phyloP scores from a whole-genome alignment of 1,140 invertebrate species.

The Megathymus violae region DNA sequence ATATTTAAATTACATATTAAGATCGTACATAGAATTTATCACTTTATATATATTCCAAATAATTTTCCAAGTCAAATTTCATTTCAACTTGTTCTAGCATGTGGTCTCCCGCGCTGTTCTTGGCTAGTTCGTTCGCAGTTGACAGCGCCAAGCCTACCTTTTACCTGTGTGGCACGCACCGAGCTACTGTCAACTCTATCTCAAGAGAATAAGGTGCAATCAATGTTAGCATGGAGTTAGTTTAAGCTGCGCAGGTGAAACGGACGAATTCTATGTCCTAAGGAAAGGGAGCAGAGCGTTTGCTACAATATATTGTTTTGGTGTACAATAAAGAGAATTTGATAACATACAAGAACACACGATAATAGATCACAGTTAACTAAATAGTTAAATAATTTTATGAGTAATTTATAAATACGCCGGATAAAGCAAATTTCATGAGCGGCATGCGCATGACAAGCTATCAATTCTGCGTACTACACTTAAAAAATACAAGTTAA shows the following conservation, averaged over 20 bases:
- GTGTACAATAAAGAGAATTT: too few species aligned
- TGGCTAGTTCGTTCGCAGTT: conserved; percentile 28
- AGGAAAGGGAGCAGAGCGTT: conserved; percentile 8
- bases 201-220: conserved; percentile 8
- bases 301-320: too few species aligned
- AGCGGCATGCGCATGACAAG: too few species aligned
- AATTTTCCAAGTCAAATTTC: conserved; percentile 18
- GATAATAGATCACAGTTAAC: too few species aligned
- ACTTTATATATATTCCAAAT: conserved; percentile 1
- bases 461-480: too few species aligned
- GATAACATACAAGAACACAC: too few species aligned
- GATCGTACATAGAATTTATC: too few species aligned
- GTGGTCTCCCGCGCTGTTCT: not conserved
- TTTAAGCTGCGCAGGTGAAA: conserved; percentile 39
- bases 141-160: conserved; percentile 31
- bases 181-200: conserved; percentile 25
- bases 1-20: too few species aligned
- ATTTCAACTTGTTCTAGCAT: conserved; percentile 5
- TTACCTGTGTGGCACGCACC: not conserved
- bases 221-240: conserved; percentile 18
- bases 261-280: conserved; percentile 10
- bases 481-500: too few species aligned
- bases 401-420: too few species aligned
- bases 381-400: too few species aligned
- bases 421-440: too few species aligned